A percentile compares a stretch with the other conserved stretches of the same genome.
phyloP scores from a whole-genome alignment of 2,113 vertebrate genomes.

The Stegastes partitus region DNA sequence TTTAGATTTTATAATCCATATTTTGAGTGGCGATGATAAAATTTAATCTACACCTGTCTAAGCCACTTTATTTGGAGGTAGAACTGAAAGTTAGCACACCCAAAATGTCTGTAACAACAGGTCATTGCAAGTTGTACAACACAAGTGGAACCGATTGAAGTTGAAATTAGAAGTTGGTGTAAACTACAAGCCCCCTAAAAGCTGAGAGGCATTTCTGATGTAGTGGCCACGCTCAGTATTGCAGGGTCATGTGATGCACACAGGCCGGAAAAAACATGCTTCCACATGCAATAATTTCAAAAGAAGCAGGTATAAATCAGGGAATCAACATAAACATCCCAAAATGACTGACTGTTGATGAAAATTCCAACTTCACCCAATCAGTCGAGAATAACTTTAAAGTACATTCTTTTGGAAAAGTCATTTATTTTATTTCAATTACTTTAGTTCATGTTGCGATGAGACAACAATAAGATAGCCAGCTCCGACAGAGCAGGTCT shows the following conservation, averaged over 20 bases:
- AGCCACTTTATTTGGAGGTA: neutral
- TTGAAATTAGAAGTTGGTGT: too few species aligned
- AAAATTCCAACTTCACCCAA: too few species aligned
- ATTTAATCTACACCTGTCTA: neutral
- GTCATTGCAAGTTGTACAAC: too few species aligned
- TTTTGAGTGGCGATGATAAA: neutral
- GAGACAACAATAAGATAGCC: neutral
- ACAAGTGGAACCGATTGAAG: too few species aligned
- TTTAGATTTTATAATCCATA: neutral
- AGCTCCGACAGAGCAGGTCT: neutral
- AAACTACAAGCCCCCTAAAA: too few species aligned
- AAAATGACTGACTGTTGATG: too few species aligned
- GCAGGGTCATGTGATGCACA: neutral
- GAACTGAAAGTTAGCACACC: neutral
- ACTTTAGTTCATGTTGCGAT: neutral
- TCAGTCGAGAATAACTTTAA: too few species aligned
- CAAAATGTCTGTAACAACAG: neutral
- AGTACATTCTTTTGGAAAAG: neutral
- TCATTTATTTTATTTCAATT: neutral
- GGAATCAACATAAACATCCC: neutral
- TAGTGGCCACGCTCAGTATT: neutral
- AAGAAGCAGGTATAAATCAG: neutral
- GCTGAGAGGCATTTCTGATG: neutral
- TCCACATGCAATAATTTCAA: neutral
- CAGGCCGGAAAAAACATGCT: neutral